Percentiles rank a stretch among this genome's conserved stretches.
Conservation (phyloP, 2,888 invertebrate genomes). For the Drosophila pullipes region DNA sequence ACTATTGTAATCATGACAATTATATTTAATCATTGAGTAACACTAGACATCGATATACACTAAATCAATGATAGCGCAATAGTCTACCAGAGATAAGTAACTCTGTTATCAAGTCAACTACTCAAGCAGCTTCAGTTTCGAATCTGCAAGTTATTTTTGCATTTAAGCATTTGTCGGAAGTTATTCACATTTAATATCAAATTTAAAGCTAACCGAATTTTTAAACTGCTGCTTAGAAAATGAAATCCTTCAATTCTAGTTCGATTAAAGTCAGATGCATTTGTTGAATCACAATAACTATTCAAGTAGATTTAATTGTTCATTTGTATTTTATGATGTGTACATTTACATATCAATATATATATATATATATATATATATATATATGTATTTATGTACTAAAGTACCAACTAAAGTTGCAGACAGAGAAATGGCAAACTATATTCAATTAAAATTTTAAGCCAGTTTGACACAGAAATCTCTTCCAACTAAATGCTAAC, state of each 20-base stretch:
- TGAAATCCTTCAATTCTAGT: background rate
- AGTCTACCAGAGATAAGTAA: background rate
- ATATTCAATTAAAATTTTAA: background rate
- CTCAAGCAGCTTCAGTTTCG: background rate
- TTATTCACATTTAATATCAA: background rate
- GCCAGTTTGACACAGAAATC: background rate
- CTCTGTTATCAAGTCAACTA: background rate
- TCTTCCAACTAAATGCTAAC: background rate
- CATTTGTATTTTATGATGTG: background rate
- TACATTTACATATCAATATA: background rate
- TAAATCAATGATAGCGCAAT: conserved; percentile 1
- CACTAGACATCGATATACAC: background rate
- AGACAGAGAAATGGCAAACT: background rate
- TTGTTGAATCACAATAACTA: background rate
- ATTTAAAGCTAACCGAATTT: background rate
- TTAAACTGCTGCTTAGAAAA: background rate
- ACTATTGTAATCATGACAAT: background rate
- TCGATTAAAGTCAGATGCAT: background rate
- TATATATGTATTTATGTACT: background rate
- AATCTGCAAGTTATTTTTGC: background rate
- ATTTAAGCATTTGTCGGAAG: background rate
- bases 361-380: background rate
- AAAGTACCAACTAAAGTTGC: background rate
- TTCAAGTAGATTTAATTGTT: background rate
- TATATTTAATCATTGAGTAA: background rate